Conservation (phyloP, 2,888 invertebrate genomes). For the Oligia strigilis region DNA sequence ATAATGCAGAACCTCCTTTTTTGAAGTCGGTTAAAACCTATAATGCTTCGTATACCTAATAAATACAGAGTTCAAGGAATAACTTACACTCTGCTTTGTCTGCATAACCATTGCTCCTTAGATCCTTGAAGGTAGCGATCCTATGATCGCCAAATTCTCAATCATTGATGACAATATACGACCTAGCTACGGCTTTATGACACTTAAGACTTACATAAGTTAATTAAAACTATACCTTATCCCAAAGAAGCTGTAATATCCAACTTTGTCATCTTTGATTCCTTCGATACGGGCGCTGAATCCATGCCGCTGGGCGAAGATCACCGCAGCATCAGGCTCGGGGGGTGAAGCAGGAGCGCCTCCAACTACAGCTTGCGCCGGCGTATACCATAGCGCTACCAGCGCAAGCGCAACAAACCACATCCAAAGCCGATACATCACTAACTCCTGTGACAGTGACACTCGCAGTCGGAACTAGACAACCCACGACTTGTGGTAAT, state of each 20-base stretch:
- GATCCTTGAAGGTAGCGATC: background rate
- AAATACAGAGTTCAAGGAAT: background rate
- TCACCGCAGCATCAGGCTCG: conserved; percentile 93
- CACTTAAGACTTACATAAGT: background rate
- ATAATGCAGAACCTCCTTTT: too few species aligned
- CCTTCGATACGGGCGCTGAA: conserved; percentile 92
- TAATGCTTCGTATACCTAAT: background rate
- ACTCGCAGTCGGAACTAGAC: conserved; percentile 66
- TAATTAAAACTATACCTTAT: conserved; percentile 88
- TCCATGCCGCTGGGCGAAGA: conserved; percentile 92
- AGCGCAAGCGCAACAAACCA: conserved; percentile 59
- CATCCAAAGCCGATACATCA: conserved; percentile 73
- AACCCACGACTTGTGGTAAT: conserved; percentile 63
- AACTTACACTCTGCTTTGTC: background rate
- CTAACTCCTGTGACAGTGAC: conserved; percentile 63
- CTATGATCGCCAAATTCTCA: background rate
- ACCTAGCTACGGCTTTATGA: background rate
- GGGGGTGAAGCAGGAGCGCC: conserved; percentile 92
- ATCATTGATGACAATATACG: background rate
- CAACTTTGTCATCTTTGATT: conserved; percentile 89
- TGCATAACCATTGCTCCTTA: background rate
- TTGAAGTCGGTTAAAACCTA: too few species aligned
- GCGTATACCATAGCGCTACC: conserved; percentile 64
- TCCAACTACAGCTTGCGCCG: conserved; percentile 91
- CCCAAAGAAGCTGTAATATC: conserved; percentile 93